These are phyloP conservation scores for Tragulus kanchil DNA, from an alignment of 2,113 vertebrate genomes.

Conservation along the genomic window DNA sequence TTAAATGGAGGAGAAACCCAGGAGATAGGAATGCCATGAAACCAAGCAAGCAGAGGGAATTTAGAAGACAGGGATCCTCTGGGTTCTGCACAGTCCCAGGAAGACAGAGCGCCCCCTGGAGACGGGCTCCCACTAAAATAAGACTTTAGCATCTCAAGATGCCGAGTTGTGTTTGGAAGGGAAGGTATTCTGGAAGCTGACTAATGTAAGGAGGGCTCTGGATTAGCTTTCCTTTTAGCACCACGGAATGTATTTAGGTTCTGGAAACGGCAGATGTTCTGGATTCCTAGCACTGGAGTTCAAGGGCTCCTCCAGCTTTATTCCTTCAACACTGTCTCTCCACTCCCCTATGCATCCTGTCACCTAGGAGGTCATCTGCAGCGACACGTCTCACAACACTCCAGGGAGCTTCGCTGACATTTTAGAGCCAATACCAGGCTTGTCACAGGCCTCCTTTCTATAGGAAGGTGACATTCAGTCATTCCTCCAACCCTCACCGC, in stretches of 20 bases:
- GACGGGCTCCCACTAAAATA: neutral
- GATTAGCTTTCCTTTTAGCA: neutral
- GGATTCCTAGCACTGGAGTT: too few species aligned
- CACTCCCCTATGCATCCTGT: rapidly evolving
- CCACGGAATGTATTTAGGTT: neutral
- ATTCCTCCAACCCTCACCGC: neutral
- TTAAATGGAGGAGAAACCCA: neutral
- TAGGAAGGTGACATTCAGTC: neutral
- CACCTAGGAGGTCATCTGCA: neutral
- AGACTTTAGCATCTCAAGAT: neutral
- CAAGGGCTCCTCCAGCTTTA: neutral
- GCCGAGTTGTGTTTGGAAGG: neutral
- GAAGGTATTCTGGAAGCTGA: neutral
- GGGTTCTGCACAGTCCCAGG: neutral
- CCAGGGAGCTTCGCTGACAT: too few species aligned
- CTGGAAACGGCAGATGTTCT: neutral
- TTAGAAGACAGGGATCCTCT: neutral
- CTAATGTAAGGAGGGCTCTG: neutral
- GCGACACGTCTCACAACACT: neutral
- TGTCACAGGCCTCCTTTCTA: neutral
- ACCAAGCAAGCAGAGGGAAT: neutral
- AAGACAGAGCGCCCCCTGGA: neutral
- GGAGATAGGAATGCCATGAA: neutral
- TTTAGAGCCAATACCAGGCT: neutral
- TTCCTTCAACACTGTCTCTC: neutral